Percentiles rank a stretch among this genome's conserved stretches.
Conservation (phyloP, 2,113 vertebrate species). For the Merops nubicus region DNA sequence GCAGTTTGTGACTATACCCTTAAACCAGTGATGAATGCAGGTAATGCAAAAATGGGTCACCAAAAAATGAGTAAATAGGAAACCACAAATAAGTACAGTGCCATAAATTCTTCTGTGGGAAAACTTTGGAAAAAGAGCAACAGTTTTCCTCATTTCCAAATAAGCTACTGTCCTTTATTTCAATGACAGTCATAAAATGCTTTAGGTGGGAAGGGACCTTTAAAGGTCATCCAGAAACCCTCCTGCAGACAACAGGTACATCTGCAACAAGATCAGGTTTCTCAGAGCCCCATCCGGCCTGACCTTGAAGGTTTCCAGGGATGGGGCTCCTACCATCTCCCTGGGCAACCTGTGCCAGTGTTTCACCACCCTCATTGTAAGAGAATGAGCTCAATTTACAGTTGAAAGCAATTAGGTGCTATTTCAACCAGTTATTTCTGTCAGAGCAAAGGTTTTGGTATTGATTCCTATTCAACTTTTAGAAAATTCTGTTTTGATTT, state of each 20-base stretch:
- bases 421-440: not conserved
- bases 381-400: not conserved
- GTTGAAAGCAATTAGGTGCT: not conserved
- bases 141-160: not conserved
- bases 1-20: not conserved
- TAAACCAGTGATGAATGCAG: not conserved
- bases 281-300: no score
- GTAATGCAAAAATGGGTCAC: not conserved
- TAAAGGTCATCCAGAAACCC: not conserved
- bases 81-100: not conserved
- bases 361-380: no score
- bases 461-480: not conserved
- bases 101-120: not conserved
- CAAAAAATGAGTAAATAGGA: fast-evolving
- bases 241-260: not conserved
- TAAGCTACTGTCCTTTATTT: not conserved
- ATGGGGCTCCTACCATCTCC: no score
- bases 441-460: not conserved
- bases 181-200: not conserved
- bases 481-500: not conserved
- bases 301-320: no score
- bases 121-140: not conserved
- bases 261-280: no score
- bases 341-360: no score
- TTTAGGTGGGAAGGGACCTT: not conserved